These are phyloP conservation scores for Oscheius sp. DNA, from an alignment of 2,888 invertebrate species.

Conservation along the genomic window DNA sequence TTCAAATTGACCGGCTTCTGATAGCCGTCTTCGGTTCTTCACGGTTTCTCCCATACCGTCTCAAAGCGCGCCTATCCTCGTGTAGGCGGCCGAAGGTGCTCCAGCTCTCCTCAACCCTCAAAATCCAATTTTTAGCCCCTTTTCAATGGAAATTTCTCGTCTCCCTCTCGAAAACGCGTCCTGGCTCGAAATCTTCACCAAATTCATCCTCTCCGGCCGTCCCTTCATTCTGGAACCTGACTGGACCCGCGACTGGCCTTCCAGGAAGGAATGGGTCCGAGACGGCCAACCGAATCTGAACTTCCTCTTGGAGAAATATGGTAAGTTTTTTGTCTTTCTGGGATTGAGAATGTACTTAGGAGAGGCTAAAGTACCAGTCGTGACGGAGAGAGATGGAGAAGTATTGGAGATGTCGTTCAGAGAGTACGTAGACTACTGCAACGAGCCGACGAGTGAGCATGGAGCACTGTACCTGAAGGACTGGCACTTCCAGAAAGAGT, in stretches of 20 bases:
- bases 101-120: too few relatives aligned
- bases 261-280: slow-evolving; percentile 49
- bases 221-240: slow-evolving; percentile 46
- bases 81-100: too few relatives aligned
- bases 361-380: slow-evolving; percentile 50
- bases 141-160: neutral
- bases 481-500: slow-evolving; percentile 68
- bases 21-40: too few relatives aligned
- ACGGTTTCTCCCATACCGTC: too few relatives aligned
- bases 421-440: slow-evolving; percentile 47
- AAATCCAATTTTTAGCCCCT: neutral
- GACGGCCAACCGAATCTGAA: slow-evolving; percentile 52
- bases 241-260: slow-evolving; percentile 51
- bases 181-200: slow-evolving; percentile 41
- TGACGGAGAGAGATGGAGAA: slow-evolving; percentile 37
- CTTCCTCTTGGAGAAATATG: slow-evolving; percentile 46
- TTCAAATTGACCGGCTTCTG: too few relatives aligned
- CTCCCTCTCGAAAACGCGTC: neutral
- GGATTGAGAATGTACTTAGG: slow-evolving; percentile 42
- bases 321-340: slow-evolving; percentile 29
- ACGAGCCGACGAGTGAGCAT: slow-evolving; percentile 9
- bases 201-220: slow-evolving; percentile 45
- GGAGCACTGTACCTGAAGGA: slow-evolving; percentile 62
- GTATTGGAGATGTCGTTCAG: slow-evolving; percentile 37
- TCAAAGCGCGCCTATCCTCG: too few relatives aligned